These are phyloP conservation scores for Potamarius usumacintae DNA, from an alignment of 2,113 vertebrate genomes.

Conservation along the genomic window DNA sequence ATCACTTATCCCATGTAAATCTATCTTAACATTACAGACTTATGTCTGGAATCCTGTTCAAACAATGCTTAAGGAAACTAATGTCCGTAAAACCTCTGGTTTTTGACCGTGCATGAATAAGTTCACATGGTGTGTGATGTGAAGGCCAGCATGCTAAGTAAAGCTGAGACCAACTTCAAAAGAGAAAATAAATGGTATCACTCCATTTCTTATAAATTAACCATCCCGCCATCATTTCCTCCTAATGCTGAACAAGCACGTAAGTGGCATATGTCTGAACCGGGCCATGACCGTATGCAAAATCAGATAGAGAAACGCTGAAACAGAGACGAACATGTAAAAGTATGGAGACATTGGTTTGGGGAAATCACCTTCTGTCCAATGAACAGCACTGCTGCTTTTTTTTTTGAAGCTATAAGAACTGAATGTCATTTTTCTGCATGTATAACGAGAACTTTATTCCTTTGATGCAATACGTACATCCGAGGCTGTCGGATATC, in stretches of 20 bases:
- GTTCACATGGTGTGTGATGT: not conserved
- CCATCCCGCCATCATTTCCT: conserved; percentile 1
- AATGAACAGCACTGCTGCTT: not conserved
- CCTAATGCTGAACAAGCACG: not conserved
- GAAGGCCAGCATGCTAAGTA: not conserved
- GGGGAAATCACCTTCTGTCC: not conserved
- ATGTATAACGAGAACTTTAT: not conserved
- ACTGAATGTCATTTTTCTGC: not conserved
- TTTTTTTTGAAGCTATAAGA: not conserved
- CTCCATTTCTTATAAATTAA: not conserved
- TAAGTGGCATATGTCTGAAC: not conserved
- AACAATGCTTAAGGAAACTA: not conserved
- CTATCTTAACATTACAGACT: not conserved
- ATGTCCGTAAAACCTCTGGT: not conserved
- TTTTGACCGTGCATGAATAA: not conserved
- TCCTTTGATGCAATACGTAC: not conserved
- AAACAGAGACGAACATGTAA: not conserved
- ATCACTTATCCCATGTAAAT: too few species aligned
- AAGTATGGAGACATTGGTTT: not conserved
- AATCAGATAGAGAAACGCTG: not conserved
- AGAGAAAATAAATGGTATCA: not conserved
- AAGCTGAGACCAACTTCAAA: not conserved
- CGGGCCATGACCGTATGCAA: not conserved
- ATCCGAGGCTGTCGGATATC: not conserved
- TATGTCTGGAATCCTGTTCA: not conserved